Conservation (phyloP, 2,113 vertebrate genomes). For the Podarcis raffonei region DNA sequence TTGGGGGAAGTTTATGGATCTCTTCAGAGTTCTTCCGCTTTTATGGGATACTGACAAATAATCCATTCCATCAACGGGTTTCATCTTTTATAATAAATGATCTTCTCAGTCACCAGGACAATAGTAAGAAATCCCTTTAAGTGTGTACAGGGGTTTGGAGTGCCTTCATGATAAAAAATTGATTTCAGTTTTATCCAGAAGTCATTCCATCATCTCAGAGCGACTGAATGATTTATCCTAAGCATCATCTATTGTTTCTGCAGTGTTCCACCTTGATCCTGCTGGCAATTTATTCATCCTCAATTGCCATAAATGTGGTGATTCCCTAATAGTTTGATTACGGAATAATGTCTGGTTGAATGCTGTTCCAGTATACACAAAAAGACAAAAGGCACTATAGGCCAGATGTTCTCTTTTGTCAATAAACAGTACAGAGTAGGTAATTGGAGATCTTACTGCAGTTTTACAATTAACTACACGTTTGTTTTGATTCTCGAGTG, state of each 20-base stretch:
- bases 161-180: background rate
- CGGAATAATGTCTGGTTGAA: background rate
- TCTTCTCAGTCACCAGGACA: conserved; percentile 1
- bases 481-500: background rate
- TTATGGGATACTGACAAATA: conserved; percentile 25
- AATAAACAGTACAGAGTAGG: background rate
- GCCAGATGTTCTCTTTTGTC: background rate
- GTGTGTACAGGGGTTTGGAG: background rate
- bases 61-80: conserved; percentile 24
- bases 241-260: accelerated
- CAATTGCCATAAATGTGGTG: background rate
- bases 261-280: background rate
- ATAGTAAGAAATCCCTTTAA: background rate
- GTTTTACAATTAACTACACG: background rate
- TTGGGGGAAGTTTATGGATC: conserved; percentile 4
- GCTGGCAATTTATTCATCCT: background rate
- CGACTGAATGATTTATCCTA: background rate
- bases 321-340: background rate
- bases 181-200: background rate
- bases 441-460: background rate
- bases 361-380: background rate
- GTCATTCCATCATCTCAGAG: accelerated
- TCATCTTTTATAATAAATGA: conserved; percentile 14
- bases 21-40: background rate
- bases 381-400: background rate